phyloP scores from a whole-genome alignment of 1,140 invertebrate species.

The Limonius californicus region DNA sequence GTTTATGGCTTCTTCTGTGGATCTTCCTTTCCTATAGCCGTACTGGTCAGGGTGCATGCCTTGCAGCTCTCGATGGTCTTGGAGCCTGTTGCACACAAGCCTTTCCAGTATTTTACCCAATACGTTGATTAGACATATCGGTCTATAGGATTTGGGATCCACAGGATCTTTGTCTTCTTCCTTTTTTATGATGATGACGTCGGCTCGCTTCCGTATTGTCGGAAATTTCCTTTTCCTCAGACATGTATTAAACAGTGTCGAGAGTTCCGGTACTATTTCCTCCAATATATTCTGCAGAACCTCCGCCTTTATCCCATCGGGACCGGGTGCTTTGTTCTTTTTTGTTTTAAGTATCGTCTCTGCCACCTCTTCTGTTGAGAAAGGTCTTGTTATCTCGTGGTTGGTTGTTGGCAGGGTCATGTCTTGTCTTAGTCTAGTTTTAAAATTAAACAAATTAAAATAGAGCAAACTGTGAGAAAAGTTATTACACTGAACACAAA shows the following conservation, averaged over 20 bases:
- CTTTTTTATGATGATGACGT: neutral
- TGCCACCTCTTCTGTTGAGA: neutral
- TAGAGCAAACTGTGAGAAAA: too few species aligned
- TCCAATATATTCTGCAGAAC: neutral
- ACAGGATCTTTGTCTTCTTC: neutral
- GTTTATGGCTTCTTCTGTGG: neutral
- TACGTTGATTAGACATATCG: constrained; percentile 43
- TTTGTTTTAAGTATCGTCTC: neutral
- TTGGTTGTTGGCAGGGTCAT: too few species aligned
- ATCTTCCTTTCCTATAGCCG: neutral
- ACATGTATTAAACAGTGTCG: neutral
- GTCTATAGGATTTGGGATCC: constrained; percentile 26
- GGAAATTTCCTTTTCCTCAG: neutral
- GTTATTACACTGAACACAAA: too few species aligned
- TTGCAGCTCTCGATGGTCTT: neutral
- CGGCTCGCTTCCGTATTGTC: neutral
- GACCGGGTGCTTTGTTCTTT: neutral
- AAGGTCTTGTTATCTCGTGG: neutral
- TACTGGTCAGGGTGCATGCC: neutral
- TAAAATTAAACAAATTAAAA: too few species aligned
- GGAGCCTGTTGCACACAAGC: constrained; percentile 30
- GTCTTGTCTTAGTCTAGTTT: too few species aligned
- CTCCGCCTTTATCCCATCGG: neutral
- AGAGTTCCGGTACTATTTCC: neutral
- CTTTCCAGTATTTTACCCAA: constrained; percentile 44